phyloP scores from a whole-genome alignment of 2,113 vertebrate genomes.

The Tympanuchus pallidicinctus region DNA sequence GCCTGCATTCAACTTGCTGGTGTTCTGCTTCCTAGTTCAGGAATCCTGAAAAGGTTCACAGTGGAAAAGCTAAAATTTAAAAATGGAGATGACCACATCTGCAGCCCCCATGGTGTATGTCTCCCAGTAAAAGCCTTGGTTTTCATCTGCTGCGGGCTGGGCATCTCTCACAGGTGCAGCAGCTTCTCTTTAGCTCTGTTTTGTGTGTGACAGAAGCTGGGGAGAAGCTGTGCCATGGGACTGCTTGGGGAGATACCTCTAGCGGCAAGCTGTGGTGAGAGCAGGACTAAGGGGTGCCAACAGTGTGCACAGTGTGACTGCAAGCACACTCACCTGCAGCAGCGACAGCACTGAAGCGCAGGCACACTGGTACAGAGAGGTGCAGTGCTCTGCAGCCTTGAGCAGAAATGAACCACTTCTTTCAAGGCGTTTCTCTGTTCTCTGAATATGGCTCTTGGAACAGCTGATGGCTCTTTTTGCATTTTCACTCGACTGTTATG shows the following conservation, averaged over 20 bases:
- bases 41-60: not conserved
- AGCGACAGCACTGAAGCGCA: not conserved
- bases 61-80: not conserved
- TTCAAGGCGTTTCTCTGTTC: not conserved
- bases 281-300: not conserved
- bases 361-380: not conserved
- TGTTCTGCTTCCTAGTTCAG: not conserved
- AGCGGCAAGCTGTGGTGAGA: not conserved
- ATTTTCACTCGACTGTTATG: not conserved
- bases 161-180: not conserved
- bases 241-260: not conserved
- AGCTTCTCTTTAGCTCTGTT: not conserved
- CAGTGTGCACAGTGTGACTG: rapidly evolving
- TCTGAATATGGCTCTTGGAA: not conserved
- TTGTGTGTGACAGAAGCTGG: not conserved
- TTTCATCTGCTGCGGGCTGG: not conserved
- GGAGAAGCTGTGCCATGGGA: not conserved
- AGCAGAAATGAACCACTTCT: not conserved
- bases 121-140: not conserved
- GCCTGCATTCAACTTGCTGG: not conserved
- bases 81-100: not conserved
- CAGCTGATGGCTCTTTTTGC: not conserved
- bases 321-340: not conserved
- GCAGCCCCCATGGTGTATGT: rapidly evolving
- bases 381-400: not conserved